phyloP scores from a whole-genome alignment of 2,888 invertebrate species.

The Cylindroiulus punctatus region DNA sequence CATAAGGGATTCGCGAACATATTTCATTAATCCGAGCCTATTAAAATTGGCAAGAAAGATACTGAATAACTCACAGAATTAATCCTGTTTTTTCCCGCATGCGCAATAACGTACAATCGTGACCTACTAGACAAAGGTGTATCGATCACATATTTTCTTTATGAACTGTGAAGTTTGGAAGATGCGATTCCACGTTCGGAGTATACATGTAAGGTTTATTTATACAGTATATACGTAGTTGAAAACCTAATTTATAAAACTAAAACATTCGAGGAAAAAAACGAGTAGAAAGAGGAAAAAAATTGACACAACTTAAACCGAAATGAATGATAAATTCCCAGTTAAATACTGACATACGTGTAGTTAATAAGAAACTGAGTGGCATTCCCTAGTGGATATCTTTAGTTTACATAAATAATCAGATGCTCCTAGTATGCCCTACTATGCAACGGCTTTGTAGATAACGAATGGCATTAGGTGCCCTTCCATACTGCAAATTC shows the following conservation, averaged over 20 bases:
- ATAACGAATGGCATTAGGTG: too few relatives aligned
- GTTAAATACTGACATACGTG: too few relatives aligned
- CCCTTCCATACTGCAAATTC: too few relatives aligned
- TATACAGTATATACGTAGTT: too few relatives aligned
- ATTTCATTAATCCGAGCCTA: not conserved
- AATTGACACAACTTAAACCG: not conserved
- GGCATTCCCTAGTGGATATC: too few relatives aligned
- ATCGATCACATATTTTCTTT: constrained; percentile 34
- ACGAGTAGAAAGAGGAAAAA: not conserved
- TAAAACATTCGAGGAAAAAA: not conserved
- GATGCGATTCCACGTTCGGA: too few relatives aligned
- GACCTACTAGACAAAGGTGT: not conserved
- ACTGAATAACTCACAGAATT: constrained; percentile 9
- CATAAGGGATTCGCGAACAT: not conserved
- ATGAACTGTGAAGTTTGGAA: too few relatives aligned
- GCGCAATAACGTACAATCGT: not conserved
- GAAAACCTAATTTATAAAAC: not conserved
- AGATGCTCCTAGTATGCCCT: too few relatives aligned
- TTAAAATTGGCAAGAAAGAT: not conserved
- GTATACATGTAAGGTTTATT: too few relatives aligned
- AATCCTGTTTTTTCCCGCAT: not conserved
- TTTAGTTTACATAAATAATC: too few relatives aligned
- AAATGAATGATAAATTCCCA: not conserved
- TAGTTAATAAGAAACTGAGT: too few relatives aligned
- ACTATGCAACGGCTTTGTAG: too few relatives aligned